A percentile compares a stretch with the other conserved stretches of the same genome.
Evolutionary conservation across 2,113 vertebrate genomes (phyloP).

Genomic region (Erinaceus europaeus): DNA sequence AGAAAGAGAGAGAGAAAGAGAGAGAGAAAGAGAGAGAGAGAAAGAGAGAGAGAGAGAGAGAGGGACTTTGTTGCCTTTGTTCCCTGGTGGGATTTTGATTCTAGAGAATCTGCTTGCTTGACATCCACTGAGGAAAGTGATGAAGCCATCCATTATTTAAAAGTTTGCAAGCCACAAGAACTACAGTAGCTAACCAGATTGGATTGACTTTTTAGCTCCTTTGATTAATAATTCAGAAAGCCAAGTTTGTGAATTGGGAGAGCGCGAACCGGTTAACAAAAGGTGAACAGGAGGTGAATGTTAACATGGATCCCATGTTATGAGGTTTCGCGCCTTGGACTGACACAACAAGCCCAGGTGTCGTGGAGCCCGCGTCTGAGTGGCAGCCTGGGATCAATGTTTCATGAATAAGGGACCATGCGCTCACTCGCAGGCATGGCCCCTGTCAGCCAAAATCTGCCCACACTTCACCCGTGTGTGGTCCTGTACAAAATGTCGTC

Average conservation of each 20-base stretch:
- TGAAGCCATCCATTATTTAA: conserved; percentile 87
- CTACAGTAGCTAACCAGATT: conserved; percentile 84
- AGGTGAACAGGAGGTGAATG: conserved; percentile 75
- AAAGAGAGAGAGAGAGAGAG: too few species aligned
- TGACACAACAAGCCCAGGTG: conserved; percentile 75
- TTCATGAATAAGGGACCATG: conserved; percentile 76
- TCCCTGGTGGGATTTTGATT: conserved; percentile 80
- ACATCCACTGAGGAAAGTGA: conserved; percentile 82
- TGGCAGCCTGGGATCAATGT: conserved; percentile 80
- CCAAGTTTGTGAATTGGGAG: conserved; percentile 78
- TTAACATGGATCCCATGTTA: conserved; percentile 77
- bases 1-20: too few species aligned
- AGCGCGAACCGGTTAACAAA: conserved; percentile 81
- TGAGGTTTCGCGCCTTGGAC: conserved; percentile 77
- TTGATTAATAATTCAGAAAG: conserved; percentile 86
- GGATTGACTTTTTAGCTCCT: conserved; percentile 87
- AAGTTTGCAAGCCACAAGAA: conserved; percentile 83
- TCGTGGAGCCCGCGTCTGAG: conserved; percentile 59
- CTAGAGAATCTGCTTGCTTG: conserved; percentile 78
- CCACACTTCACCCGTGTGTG: not conserved
- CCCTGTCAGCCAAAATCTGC: not conserved
- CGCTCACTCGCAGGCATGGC: conserved; percentile 6
- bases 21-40: too few species aligned
- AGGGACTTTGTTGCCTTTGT: conserved; percentile 66
- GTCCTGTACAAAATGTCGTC: not conserved